Evolutionary conservation across 2,113 vertebrate genomes (phyloP), one percentile per base, ranked within the genome.

Genomic region (Emydura subglobosa): DNA sequence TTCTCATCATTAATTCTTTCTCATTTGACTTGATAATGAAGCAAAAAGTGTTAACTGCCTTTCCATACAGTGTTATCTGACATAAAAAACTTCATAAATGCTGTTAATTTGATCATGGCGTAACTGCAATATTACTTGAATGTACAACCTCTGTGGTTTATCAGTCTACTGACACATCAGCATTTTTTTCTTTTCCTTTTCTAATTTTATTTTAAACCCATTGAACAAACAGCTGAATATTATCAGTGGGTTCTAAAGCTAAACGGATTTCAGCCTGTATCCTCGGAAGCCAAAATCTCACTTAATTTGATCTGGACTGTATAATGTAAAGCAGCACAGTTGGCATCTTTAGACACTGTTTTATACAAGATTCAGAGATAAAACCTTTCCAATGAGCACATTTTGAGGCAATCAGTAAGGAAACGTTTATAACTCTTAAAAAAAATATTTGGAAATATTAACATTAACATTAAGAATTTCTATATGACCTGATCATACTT

Each of bases 11-110:
- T 95, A 59, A 90, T 79, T 54, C 53, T 92, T 92, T 89, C 19
- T 27, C 94, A 83, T 91, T n/a, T 90, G 86, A 83, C 59, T 94
- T 95, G 61, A 29, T 90, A 85, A 90, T 50, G 42, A 74, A 42
- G 19, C 12, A 74, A 16, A 22, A 12, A 65, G 5, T 17, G 5
- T 81, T 88, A 91, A 83, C 4, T 49, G 21, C 53, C 12, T 81
- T 72, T 83, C 47, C 8, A 19, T 78, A 1, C 5, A 86, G 39
- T 5, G 24, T 12, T 25, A 81, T 42, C n/a, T 88, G 2, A n/a
- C 12, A 19, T 47, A 31, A 79, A 57, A 95, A 82, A 27, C 53
- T 81, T 90, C 49, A 44, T 31, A 44, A 83, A 85, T 16, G 81
- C 59, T 76, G 34, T n/a, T 83, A 44, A 86, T 82, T 13, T 2